Percentiles rank a stretch among this genome's conserved stretches.
Evolutionary conservation across 1,140 invertebrate genomes (phyloP).

Genomic region (Camponotus floridanus): DNA sequence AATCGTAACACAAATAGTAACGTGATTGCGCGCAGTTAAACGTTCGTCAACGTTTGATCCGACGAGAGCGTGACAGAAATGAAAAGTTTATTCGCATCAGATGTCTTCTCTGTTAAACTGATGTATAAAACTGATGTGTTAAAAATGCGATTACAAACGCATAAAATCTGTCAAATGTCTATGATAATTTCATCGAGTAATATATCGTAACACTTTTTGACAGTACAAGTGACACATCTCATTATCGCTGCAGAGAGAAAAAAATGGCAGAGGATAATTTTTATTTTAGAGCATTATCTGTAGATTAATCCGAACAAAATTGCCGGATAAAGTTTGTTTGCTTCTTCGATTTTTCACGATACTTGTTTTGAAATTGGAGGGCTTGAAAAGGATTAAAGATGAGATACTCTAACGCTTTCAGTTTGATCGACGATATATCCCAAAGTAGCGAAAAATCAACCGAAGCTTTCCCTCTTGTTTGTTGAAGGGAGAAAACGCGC

Average conservation of each 20-base stretch:
- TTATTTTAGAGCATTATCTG: not conserved
- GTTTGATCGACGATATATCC: constrained; percentile 13
- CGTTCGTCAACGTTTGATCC: not conserved
- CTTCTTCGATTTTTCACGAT: constrained; percentile 36
- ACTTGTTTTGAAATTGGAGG: not conserved
- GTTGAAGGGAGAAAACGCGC: not conserved
- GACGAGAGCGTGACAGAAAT: not conserved
- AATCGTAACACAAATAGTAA: not conserved
- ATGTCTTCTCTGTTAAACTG: constrained; percentile 1
- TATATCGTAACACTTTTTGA: not conserved
- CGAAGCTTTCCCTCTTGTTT: not conserved
- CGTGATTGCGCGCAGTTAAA: not conserved
- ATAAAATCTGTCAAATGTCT: not conserved
- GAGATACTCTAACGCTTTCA: constrained; percentile 1
- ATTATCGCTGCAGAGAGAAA: constrained; percentile 31
- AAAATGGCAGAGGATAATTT: not conserved
- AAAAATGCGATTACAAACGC: not conserved
- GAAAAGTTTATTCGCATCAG: constrained; percentile 3
- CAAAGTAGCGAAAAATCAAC: constrained; percentile 15
- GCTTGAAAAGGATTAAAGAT: constrained; percentile 35
- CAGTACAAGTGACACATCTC: not conserved
- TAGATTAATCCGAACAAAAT: constrained; percentile 32
- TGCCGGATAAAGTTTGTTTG: constrained; percentile 13
- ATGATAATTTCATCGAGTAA: not conserved
- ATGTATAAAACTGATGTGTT: not conserved